phyloP scores from a whole-genome alignment of 2,888 invertebrate species.

The Dryadula phaetusa region DNA sequence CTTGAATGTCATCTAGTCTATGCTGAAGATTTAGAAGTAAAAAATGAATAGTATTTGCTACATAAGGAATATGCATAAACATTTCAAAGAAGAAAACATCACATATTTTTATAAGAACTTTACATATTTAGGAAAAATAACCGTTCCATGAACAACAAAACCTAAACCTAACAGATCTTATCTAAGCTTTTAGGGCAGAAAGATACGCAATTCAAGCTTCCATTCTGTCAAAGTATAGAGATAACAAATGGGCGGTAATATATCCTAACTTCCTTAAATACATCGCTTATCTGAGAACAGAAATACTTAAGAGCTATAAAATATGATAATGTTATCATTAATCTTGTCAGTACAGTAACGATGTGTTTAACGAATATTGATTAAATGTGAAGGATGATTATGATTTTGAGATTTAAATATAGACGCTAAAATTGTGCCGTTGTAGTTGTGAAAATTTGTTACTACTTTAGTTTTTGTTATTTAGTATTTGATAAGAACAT shows the following conservation, averaged over 20 bases:
- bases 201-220: constrained; percentile 10
- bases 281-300: constrained; percentile 17
- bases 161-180: constrained; percentile 18
- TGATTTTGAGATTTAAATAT: no score
- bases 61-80: no score
- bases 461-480: no score
- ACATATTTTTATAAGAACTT: neutral
- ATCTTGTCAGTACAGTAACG: neutral
- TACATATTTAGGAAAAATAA: neutral
- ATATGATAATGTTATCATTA: constrained; percentile 3
- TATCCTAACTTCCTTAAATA: constrained; percentile 19
- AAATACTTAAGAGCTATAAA: constrained; percentile 20
- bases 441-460: no score
- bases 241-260: constrained; percentile 21
- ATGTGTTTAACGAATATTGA: neutral
- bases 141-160: neutral
- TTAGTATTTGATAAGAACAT: no score
- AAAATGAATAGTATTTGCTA: no score
- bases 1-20: no score
- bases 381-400: no score
- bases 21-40: no score
- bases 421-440: no score
- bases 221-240: constrained; percentile 25
- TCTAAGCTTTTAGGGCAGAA: constrained; percentile 19
- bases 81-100: no score